Base-by-base conservation (phyloP, 2,888 invertebrate species). In the Hyles lineata region DNA sequence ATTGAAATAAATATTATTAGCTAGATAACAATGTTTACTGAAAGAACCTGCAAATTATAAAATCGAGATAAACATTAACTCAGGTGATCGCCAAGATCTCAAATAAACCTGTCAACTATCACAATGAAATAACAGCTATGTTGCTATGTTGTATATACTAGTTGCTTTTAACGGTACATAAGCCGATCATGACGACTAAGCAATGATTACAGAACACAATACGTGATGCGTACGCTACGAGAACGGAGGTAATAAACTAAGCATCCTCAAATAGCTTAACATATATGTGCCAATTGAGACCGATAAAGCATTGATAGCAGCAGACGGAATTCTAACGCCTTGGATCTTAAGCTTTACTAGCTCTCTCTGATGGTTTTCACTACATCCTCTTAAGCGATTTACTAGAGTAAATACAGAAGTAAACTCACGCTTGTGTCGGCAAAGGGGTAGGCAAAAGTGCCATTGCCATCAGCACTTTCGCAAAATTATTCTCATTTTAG, bases 251-350 rank as follows among this genome's bases (percentile, higher is more conserved):
- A 5, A 62, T 62, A 43, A 63, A 63, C 43, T 63, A 63, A 63
- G n/a, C 43, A 35, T 43, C 21, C 21, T 43, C 35, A 43, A 63
- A 35, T n/a, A 35, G 32, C 43, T 43, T 63, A 21, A 35, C 43
- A 35, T 63, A 15, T 43, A 43, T 63, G 43, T 21, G 63, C 63
- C 43, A 63, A 35, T 63, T 63, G 35, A 63, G 43, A 43, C 63
- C 11, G 35, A 63, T 63, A 15, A 63, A 35, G 63, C 62, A 35
- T 62, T 15, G 63, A 63, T 63, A 63, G 35, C 62, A 63, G 11
- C 21, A n/a, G 35, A 43, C 19, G 21, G 21, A 15, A 43, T 21
- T 63, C 43, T 21, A 35, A 21, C 21, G 63, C 43, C 43, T 63
- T 62, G n/a, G 19, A 32, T 62, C 62, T 62, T 63, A n/a, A n/a